phyloP scores from a whole-genome alignment of 2,113 vertebrate genomes.

The Elephas maximus region DNA sequence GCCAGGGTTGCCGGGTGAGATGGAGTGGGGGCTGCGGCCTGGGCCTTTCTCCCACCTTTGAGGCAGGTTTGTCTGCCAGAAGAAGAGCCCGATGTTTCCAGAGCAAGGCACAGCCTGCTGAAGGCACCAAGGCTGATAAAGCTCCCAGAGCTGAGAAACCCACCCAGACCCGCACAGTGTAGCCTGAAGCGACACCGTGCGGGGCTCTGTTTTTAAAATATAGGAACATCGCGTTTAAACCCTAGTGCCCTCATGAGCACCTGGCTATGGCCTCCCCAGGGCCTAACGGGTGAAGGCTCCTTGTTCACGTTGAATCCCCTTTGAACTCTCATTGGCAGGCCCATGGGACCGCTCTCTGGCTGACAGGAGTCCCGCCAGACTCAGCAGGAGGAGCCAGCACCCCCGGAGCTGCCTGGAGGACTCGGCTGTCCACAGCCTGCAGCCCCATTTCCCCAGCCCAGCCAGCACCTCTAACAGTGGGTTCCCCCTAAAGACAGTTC shows the following conservation, averaged over 20 bases:
- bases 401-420: neutral
- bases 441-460: neutral
- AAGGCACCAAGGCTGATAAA: too few relatives aligned
- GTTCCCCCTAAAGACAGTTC: too few relatives aligned
- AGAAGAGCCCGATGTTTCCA: neutral
- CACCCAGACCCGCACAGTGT: neutral
- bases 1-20: too few relatives aligned
- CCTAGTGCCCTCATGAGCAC: rapidly evolving
- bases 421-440: neutral
- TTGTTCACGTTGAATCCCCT: neutral
- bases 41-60: neutral
- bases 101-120: neutral
- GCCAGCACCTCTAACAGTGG: neutral
- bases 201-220: neutral
- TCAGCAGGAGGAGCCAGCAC: neutral
- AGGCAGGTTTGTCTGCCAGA: too few relatives aligned
- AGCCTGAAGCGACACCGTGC: neutral
- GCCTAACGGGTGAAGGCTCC: too few relatives aligned
- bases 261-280: neutral
- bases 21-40: too few relatives aligned
- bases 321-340: neutral
- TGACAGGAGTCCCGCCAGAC: rapidly evolving
- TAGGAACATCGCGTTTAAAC: neutral
- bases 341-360: rapidly evolving
- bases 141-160: rapidly evolving